Base-by-base conservation (phyloP, 2,888 invertebrate genomes). In the Melolontha melolontha region DNA sequence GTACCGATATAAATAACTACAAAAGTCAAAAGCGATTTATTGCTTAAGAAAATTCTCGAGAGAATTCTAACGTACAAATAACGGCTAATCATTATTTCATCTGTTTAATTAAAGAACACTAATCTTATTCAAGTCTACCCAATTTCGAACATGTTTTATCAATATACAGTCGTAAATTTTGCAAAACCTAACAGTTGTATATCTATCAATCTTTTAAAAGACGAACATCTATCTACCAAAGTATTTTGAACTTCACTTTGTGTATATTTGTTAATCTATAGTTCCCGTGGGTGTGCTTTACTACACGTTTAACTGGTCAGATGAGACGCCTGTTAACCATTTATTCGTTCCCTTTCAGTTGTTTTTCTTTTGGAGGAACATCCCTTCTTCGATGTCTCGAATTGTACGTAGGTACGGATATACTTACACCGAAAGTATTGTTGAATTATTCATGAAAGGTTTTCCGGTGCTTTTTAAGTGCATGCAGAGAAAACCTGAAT, bases 241-340 rank as follows among this genome's bases (percentile, higher is more conserved):
- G 67, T 64, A 55, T 63, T 67, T 67, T 51, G 67, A 54, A 64
- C 54, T 52, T 59, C 55, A 52, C 50, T 64, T 63, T 52, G 67
- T 67, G 64, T 67, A 59, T 67, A 67, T 67, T 67, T 67, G 52
- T 51, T 67, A 67, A 67, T 67, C 63, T 62, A 67, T 64, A 49
- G 67, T 40, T 63, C 67, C 67, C 67, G 54, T 34, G 67, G 67
- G 67, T 64, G 67, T 54, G 44, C 54, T 67, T 67, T 42, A 49
- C 29, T 50, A 34, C 54, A 42, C 66, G 55, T 59, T 66, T 57
- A 59, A 59, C 59, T 50, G 66, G 50, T 50, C 57, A 59, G 66
- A 66, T 59, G 66, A 57, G 66, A 66, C 66, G 57, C 39, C 59
- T 66, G 57, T 55, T 54, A 52, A 64, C 64, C 64, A 54, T 64